A percentile compares a stretch with the other conserved stretches of the same genome.
Conservation (phyloP, 2,113 vertebrate species). For the Nibea albiflora region DNA sequence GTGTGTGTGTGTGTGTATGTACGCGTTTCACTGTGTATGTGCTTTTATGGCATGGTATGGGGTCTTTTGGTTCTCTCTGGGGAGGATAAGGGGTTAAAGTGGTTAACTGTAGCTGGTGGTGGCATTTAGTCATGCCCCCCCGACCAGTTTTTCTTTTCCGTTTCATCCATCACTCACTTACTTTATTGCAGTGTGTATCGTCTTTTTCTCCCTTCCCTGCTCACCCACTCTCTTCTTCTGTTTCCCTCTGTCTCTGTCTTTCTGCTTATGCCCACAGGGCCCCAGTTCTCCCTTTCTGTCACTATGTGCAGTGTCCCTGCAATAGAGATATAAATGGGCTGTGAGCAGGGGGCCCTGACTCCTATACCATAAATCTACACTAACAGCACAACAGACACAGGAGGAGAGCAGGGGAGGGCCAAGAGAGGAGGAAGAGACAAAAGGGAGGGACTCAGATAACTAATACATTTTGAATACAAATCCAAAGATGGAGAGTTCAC, state of each 20-base stretch:
- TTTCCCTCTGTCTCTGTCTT: constrained; percentile 25
- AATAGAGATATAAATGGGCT: constrained; percentile 83
- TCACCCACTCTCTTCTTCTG: constrained; percentile 7
- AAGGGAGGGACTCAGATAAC: constrained; percentile 29
- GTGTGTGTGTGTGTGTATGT: constrained; percentile 36
- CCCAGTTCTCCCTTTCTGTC: constrained; percentile 61
- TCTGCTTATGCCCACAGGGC: constrained; percentile 60
- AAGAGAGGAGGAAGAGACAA: constrained; percentile 7
- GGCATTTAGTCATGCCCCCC: constrained; percentile 68
- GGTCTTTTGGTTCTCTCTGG: constrained; percentile 57
- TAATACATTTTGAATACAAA: constrained; percentile 50
- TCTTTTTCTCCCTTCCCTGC: constrained; percentile 9
- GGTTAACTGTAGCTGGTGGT: constrained; percentile 70
- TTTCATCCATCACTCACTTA: constrained; percentile 68
- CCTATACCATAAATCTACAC: constrained; percentile 79
- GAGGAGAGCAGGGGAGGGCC: constrained; percentile 28
- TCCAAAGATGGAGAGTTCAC: constrained; percentile 41
- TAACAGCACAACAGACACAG: constrained; percentile 77
- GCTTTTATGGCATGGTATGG: constrained; percentile 23
- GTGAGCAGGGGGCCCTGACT: constrained; percentile 77
- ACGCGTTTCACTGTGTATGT: constrained; percentile 39
- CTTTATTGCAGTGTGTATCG: constrained; percentile 57
- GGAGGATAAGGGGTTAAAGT: constrained; percentile 71
- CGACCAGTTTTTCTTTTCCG: constrained; percentile 30
- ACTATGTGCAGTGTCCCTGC: constrained; percentile 75